Percentiles rank a stretch among this genome's conserved stretches.
Evolutionary conservation across 2,113 vertebrate genomes (phyloP).

Genomic region (Brachypodius melanocephalos): DNA sequence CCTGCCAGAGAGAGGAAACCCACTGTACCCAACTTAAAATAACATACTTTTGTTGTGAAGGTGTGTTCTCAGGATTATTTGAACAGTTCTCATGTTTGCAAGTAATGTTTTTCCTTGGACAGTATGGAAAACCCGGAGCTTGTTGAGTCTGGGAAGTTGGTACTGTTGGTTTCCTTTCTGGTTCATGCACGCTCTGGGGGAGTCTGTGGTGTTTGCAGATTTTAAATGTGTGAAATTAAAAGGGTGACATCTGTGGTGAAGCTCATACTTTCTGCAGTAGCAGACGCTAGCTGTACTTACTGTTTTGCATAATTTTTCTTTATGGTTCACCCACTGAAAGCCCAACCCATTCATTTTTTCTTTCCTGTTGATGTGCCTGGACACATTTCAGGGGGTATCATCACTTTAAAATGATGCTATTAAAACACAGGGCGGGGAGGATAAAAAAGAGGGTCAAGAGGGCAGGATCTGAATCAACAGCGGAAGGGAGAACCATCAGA

Average conservation of each 20-base stretch:
- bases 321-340: background rate
- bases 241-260: background rate
- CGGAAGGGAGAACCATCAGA: background rate
- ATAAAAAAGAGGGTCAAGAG: slow-evolving; percentile 25
- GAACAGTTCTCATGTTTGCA: background rate
- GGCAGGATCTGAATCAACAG: slow-evolving; percentile 36
- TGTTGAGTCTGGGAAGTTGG: background rate
- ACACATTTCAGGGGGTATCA: slow-evolving; percentile 29
- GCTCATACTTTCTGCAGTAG: background rate
- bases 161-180: background rate
- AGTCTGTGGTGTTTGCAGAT: background rate
- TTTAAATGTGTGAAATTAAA: background rate
- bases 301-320: background rate
- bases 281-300: background rate
- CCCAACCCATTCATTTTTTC: background rate
- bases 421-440: background rate
- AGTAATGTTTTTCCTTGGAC: background rate
- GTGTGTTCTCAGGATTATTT: background rate
- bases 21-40: background rate
- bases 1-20: background rate
- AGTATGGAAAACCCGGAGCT: background rate
- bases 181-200: background rate
- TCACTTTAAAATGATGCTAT: background rate
- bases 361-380: slow-evolving; percentile 45
- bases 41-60: background rate